Base-by-base conservation (phyloP, 2,797 vertebrate genomes). In the Arnoldichthys spilopterus region DNA sequence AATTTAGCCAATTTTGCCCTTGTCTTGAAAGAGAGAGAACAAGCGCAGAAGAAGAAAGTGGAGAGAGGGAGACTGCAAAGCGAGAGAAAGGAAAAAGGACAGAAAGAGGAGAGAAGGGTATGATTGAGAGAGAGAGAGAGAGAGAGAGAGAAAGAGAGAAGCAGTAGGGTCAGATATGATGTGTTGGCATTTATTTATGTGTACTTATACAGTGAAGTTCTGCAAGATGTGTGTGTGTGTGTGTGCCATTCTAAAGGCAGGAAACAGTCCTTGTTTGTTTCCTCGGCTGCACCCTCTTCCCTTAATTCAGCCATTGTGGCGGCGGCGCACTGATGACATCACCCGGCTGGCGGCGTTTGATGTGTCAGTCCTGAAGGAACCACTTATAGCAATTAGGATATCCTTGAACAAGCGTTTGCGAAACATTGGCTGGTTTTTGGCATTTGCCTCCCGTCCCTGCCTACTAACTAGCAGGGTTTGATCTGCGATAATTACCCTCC, bases 351-450 rank as follows among this genome's bases (percentile, higher is more conserved):
- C 92, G 92, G 92, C 90, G 94, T 96, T 97, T 96, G 95, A 97
- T 97, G 95, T 95, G 94, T 93, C 91, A 94, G 93, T 94, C 93
- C 93, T 94, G 90, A 94, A 96, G 95, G 94, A 98, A 94, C 95
- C 96, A 97, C 97, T 98, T 97, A 97, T 87, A 95, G 96, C 97
- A 98, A 98, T 99, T 98, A 98, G 96, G 96, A 97, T 96, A 97
- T 97, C 97, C 96, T 98, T 96, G 96, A 98, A 96, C 95, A 96
- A 96, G 95, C 95, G 94, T 98, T 97, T 96, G 95, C 93, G 93
- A 96, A 96, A 94, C 94, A 94, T 93, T 95, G 95, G 94, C 95
- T 97, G 94, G 93, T 94, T 93, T 94, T 94, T 93, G 90, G 91
- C 92, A 94, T 95, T 96, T 95, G 94, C 94, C 90, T 94, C 93